Conservation (phyloP, 30 jellyfish, hydroid and myxozoan species). For the Hydra vulgaris region DNA sequence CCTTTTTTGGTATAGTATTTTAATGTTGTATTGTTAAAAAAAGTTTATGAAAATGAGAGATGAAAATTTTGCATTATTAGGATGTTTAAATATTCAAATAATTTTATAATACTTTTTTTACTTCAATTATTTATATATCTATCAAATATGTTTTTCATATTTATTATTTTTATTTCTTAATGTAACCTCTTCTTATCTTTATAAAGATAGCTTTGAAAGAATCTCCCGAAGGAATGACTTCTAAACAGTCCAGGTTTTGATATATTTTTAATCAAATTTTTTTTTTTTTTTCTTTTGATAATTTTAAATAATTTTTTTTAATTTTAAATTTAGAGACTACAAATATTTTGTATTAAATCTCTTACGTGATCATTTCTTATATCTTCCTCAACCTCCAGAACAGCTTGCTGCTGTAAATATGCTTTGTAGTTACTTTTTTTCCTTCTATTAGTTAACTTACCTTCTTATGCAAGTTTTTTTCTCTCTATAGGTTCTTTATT, state of each 20-base stretch:
- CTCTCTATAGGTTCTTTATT: background rate
- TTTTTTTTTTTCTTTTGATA: background rate
- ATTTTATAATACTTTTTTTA: too few species aligned
- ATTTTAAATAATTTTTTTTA: background rate
- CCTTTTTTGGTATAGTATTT: slow-evolving; percentile 62
- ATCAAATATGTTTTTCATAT: too few species aligned
- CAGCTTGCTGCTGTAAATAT: slow-evolving; percentile 46
- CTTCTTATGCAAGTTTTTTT: background rate
- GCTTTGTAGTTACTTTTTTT: background rate
- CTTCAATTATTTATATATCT: too few species aligned
- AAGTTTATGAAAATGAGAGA: too few species aligned
- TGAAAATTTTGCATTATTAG: too few species aligned
- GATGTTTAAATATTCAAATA: too few species aligned
- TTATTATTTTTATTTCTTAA: too few species aligned
- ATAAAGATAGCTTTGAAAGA: slow-evolving; percentile 35
- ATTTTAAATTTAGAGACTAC: slow-evolving; percentile 38
- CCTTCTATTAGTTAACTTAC: background rate
- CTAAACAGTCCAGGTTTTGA: slow-evolving; percentile 31
- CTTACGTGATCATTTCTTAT: slow-evolving; percentile 40
- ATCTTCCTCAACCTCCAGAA: slow-evolving; percentile 69
- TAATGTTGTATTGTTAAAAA: too few species aligned
- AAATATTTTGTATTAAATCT: slow-evolving; percentile 52
- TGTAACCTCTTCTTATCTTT: too few species aligned
- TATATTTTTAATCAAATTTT: too few species aligned
- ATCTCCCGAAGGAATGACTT: slow-evolving; percentile 10